Evolutionary conservation across 2,797 vertebrate genomes (phyloP).

Genomic region (Myotis daubentonii): DNA sequence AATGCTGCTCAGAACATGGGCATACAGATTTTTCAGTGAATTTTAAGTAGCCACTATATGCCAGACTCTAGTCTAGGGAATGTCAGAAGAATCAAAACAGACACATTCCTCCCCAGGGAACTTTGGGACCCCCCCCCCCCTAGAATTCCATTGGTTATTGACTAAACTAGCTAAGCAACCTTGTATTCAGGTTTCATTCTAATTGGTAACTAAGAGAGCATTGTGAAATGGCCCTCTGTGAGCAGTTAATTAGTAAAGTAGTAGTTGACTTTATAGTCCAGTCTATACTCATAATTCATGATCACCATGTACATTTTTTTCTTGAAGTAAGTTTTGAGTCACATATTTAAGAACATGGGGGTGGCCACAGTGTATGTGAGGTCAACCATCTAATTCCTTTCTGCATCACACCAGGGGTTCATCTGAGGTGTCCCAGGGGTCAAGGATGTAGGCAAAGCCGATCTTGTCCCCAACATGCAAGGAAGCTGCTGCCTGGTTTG

Average conservation of each 20-base stretch:
- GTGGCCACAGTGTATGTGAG: background rate
- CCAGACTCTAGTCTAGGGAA: background rate
- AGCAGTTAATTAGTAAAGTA: slow-evolving; percentile 30
- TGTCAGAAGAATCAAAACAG: background rate
- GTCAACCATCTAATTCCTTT: background rate
- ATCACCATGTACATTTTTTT: background rate
- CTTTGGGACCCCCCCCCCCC: background rate
- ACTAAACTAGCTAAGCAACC: background rate
- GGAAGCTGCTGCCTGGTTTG: background rate
- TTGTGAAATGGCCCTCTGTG: background rate
- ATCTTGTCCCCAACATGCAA: background rate
- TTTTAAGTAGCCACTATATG: background rate
- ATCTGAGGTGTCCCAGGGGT: background rate
- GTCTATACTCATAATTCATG: background rate
- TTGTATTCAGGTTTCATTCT: slow-evolving; percentile 33
- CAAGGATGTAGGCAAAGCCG: background rate
- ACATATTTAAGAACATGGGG: background rate
- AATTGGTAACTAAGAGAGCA: background rate
- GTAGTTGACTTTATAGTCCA: background rate
- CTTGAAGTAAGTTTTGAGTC: background rate
- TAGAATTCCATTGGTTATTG: background rate
- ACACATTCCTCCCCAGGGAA: background rate
- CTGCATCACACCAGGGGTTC: background rate
- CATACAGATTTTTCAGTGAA: background rate
- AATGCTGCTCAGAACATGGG: background rate